A percentile compares a stretch with the other conserved stretches of the same genome.
These are phyloP conservation scores for Hirtodrosophila confusa DNA, from an alignment of 2,888 invertebrate species.

Conservation along the genomic window DNA sequence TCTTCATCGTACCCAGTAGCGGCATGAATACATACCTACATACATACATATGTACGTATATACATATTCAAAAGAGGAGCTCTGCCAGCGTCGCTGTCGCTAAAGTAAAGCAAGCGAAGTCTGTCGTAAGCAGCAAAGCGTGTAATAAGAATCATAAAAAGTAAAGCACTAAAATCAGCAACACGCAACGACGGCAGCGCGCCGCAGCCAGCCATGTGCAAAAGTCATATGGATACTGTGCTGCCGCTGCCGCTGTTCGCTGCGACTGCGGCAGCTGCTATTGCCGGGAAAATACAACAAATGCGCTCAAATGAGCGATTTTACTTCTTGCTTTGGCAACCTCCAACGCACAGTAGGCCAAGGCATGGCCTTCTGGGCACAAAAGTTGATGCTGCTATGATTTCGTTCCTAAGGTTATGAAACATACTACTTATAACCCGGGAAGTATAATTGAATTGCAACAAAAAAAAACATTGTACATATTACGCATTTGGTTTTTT, in stretches of 20 bases:
- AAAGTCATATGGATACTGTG: constrained; percentile 52
- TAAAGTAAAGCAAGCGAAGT: constrained; percentile 35
- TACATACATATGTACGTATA: too few relatives aligned
- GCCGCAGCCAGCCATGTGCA: constrained; percentile 39
- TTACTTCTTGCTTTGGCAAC: constrained; percentile 44
- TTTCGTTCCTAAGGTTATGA: constrained; percentile 1
- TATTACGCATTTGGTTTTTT: background rate
- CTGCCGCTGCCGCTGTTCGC: constrained; percentile 17
- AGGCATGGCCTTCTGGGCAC: constrained; percentile 46
- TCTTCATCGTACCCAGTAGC: constrained; percentile 32
- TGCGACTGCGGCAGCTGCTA: constrained; percentile 7
- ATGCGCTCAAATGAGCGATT: constrained; percentile 47
- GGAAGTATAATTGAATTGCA: constrained; percentile 27
- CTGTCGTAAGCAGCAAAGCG: constrained; percentile 62
- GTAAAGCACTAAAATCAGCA: constrained; percentile 37
- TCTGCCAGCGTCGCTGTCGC: constrained; percentile 41
- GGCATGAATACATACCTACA: constrained; percentile 39
- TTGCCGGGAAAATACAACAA: constrained; percentile 8
- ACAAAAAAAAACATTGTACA: constrained; percentile 8
- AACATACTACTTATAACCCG: constrained; percentile 30
- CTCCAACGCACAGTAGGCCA: constrained; percentile 60
- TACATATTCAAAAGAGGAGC: constrained; percentile 36
- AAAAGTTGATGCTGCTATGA: constrained; percentile 25
- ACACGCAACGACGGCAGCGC: constrained; percentile 13
- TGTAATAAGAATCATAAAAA: constrained; percentile 64